Evolutionary conservation across 53 echinoderm and acorn worm genomes (phyloP).

Genomic region (Astropecten irregularis): DNA sequence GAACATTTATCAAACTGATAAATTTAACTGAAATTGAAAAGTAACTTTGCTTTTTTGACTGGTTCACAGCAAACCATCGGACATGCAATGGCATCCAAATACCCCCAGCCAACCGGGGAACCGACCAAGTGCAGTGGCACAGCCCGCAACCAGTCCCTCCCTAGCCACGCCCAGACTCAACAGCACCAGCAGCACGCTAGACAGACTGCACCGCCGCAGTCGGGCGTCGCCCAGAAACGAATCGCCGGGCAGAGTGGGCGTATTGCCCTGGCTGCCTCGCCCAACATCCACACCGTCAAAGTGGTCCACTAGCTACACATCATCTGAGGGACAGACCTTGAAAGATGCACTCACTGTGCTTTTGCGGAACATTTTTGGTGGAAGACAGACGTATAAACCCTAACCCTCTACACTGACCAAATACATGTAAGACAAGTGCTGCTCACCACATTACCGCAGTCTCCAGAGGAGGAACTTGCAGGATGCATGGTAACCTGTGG

Average conservation of each 20-base stretch:
- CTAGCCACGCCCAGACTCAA: slow-evolving; percentile 1
- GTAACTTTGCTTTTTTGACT: too few species aligned
- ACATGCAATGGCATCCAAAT: slow-evolving; percentile 85
- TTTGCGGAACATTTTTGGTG: not conserved
- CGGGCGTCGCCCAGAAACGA: slow-evolving; percentile 54
- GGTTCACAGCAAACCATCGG: slow-evolving; percentile 98
- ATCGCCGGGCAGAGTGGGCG: slow-evolving; percentile 59
- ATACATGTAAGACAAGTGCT: too few species aligned
- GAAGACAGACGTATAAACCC: not conserved
- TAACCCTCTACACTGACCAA: too few species aligned
- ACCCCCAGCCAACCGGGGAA: slow-evolving; percentile 50
- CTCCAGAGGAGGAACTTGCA: too few species aligned
- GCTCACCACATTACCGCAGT: too few species aligned
- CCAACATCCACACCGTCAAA: slow-evolving; percentile 80
- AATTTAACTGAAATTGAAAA: too few species aligned
- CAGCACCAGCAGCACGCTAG: slow-evolving; percentile 6
- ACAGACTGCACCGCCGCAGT: slow-evolving; percentile 12
- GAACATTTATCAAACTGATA: too few species aligned
- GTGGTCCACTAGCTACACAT: slow-evolving; percentile 71
- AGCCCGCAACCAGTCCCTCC: slow-evolving; percentile 26
- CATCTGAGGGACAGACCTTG: not conserved
- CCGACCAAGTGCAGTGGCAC: not conserved
- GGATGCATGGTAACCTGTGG: too few species aligned
- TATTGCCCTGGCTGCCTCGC: slow-evolving; percentile 8
- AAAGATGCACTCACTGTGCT: not conserved